Base-by-base conservation (phyloP, 2,888 invertebrate species). In the Eledona agricola region DNA sequence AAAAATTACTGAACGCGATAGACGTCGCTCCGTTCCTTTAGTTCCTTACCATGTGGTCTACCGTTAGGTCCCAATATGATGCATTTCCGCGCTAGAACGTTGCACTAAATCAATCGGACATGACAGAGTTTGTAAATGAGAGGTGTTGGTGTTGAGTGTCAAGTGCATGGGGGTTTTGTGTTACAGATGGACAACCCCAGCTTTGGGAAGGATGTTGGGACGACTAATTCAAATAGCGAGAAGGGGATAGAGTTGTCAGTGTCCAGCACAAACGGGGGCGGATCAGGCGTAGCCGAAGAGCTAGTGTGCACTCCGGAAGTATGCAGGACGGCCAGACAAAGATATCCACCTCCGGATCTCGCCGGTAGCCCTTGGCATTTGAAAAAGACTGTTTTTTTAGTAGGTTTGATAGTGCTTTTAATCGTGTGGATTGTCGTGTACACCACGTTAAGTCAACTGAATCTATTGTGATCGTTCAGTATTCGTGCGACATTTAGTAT, bases 361-460 rank as follows among this genome's bases (percentile, higher is more conserved):
- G 62, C 77, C 6, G 79, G 78, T 52, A 79, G 77, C 52, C 81
- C 81, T 0, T 81, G 81, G 81, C 78, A 81, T 54, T 66, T 64
- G 10, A 74, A 77, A 17, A 81, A 82, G 62, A 79, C 79, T 0
- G 70, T 78, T 52, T 78, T 79, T 60, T 73, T 81, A 43, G 58
- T 79, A 19, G 72, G 72, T 6, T 73, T 76, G 9, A 74, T 81
- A 56, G 70, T 73, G 32, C 72, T 78, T 0, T 70, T 81, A 5
- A 58, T 78, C 26, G 37, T 80, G 3, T 81, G 81, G 81, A 71
- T 80, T 19, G 67, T 81, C 43, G 68, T 78, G 42, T 81, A 65
- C 64, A 71, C 52, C 64, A 75, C 61, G 23, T 57, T 74, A 51
- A 72, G 68, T 57, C 62, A 69, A 60, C 55, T 71, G 25, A 61